Base-by-base conservation (phyloP, 2,113 vertebrate genomes). In the Rhynchomys soricoides region DNA sequence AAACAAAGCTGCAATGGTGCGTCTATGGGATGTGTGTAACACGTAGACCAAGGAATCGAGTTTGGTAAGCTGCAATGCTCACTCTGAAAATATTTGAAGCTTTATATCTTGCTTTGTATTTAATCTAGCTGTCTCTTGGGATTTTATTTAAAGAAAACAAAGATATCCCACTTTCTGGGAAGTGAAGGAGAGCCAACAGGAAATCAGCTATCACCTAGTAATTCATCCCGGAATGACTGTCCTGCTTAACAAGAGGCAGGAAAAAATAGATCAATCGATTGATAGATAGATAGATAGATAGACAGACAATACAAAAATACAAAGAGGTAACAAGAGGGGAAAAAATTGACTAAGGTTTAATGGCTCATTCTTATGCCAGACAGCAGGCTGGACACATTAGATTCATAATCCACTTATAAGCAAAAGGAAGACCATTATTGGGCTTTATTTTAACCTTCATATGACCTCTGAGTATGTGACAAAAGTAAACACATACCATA, bases 131-230 rank as follows among this genome's bases (percentile, higher is more conserved):
- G 29, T 93, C 68, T 55, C 71, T 94, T 81, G 17, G 66, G 11
- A 92, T 90, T 83, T 93, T 78, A 64, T n/a, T 74, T 93, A 73
- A 93, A 81, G 26, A 94, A 90, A 96, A 95, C 29, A 93, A 93
- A 89, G 21, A 78, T 90, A 26, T 64, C n/a, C 48, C 43, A 12
- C 88, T 71, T 92, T 88, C 45, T 89, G 37, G 17, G 70, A 96
- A 94, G 88, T 75, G 43, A 86, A 62, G 86, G 79, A 87, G 13
- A 95, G 59, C 48, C 70, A 88, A 68, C 31, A 88, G 81, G 94
- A 96, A 37, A 86, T 86, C 94, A 43, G 59, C 89, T 40, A 87
- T 74, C 68, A 6, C 52, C 21, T 90, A 19, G 7, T 59, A 70
- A 55, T 95, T 94, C 52, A 40, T 88, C 66, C 74, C 4, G 74